These are phyloP conservation scores for Stomatorhinus ivindoensis DNA, from an alignment of 2,113 vertebrate species.

Conservation along the genomic window DNA sequence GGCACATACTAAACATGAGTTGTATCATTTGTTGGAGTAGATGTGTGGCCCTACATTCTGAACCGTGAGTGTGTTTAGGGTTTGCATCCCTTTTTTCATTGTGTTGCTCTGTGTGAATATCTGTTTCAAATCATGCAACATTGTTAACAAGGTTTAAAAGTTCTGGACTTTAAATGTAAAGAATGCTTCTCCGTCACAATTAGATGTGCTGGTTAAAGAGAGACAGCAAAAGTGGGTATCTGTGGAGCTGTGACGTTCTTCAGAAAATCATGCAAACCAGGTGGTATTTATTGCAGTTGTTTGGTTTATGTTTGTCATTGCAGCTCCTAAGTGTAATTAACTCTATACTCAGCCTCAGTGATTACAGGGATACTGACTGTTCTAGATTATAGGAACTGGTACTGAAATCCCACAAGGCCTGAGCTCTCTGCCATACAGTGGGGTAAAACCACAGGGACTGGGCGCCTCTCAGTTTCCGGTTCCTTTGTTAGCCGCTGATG, in stretches of 20 bases:
- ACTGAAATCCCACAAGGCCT: background rate
- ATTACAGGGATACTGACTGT: background rate
- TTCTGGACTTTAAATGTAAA: background rate
- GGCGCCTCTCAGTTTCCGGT: background rate
- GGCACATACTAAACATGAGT: background rate
- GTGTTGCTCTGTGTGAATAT: background rate
- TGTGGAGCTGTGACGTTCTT: background rate
- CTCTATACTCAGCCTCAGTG: background rate
- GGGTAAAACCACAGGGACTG: background rate
- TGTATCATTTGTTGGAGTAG: background rate
- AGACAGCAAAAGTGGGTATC: background rate
- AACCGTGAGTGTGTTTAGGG: background rate
- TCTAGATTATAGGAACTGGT: background rate
- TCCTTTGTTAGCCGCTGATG: background rate
- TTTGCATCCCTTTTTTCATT: background rate
- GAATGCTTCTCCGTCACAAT: background rate
- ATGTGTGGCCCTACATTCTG: background rate
- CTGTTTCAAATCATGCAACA: background rate
- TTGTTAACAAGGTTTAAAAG: background rate
- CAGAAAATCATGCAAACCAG: background rate
- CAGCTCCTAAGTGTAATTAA: background rate
- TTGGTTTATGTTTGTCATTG: background rate
- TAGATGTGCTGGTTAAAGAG: background rate
- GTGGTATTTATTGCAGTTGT: background rate
- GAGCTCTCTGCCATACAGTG: background rate